Evolutionary conservation across 2,888 invertebrate species (phyloP).

Genomic region (Drosophila seclusa): DNA sequence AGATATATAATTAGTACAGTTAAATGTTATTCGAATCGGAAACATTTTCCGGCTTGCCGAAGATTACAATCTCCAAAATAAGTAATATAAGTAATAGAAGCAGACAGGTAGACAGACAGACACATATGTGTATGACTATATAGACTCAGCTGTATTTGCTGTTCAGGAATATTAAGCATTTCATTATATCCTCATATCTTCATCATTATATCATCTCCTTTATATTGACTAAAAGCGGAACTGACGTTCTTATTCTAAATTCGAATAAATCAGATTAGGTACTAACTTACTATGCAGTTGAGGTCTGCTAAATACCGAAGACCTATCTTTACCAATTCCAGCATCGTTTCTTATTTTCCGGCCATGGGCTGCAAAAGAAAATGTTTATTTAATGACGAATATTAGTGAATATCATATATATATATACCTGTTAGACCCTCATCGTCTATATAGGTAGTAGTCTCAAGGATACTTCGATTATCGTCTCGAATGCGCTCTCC

Average conservation of each 20-base stretch:
- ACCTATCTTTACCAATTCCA: conserved; percentile 84
- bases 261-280: conserved; percentile 78
- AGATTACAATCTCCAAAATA: background rate
- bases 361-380: conserved; percentile 65
- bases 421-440: conserved; percentile 77
- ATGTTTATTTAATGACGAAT: background rate
- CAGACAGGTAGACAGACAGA: background rate
- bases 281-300: conserved; percentile 88
- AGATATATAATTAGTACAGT: background rate
- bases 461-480: conserved; percentile 85
- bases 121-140: background rate
- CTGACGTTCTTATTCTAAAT: conserved; percentile 5
- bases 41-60: background rate
- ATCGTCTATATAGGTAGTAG: conserved; percentile 86
- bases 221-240: background rate
- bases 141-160: background rate
- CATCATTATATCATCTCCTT: too few species aligned
- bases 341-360: conserved; percentile 83
- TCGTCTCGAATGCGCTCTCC: conserved; percentile 85
- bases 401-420: too few species aligned
- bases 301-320: conserved; percentile 86
- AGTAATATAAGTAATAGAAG: background rate
- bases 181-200: too few species aligned
- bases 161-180: background rate
- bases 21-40: background rate